phyloP scores from a whole-genome alignment of 2,888 invertebrate genomes.

The Eremobia ochroleuca region DNA sequence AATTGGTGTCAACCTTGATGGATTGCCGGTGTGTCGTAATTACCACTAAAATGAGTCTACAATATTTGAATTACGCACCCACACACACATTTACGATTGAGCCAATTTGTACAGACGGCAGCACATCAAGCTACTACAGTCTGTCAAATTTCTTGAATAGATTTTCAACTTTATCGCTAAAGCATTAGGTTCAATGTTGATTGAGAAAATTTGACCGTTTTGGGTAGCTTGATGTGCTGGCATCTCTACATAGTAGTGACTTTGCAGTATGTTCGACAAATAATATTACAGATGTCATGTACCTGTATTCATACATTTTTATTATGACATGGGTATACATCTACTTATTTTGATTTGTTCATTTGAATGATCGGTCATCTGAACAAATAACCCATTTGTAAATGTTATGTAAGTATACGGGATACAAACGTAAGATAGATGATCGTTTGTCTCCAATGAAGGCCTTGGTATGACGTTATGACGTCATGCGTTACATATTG shows the following conservation, averaged over 20 bases:
- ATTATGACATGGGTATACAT: slow-evolving; percentile 31
- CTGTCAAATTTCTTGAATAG: too few species aligned
- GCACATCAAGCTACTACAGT: too few species aligned
- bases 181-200: too few species aligned
- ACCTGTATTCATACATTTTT: slow-evolving; percentile 31
- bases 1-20: slow-evolving; percentile 73
- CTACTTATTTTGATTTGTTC: slow-evolving; percentile 27
- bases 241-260: too few species aligned
- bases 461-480: slow-evolving; percentile 30
- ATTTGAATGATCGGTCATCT: slow-evolving; percentile 14
- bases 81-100: slow-evolving; percentile 64
- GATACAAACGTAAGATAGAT: slow-evolving; percentile 20
- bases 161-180: too few species aligned
- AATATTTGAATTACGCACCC: slow-evolving; percentile 70
- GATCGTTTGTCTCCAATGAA: slow-evolving; percentile 7
- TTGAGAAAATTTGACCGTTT: too few species aligned
- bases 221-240: too few species aligned
- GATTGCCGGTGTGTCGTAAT: slow-evolving; percentile 56
- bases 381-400: not conserved
- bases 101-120: slow-evolving; percentile 64
- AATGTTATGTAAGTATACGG: not conserved
- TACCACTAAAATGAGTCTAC: slow-evolving; percentile 66
- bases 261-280: slow-evolving; percentile 38
- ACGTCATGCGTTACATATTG: slow-evolving; percentile 29
- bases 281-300: slow-evolving; percentile 34